These are phyloP conservation scores for Drosophila atripex DNA, from an alignment of 2,888 invertebrate genomes.

Conservation along the genomic window DNA sequence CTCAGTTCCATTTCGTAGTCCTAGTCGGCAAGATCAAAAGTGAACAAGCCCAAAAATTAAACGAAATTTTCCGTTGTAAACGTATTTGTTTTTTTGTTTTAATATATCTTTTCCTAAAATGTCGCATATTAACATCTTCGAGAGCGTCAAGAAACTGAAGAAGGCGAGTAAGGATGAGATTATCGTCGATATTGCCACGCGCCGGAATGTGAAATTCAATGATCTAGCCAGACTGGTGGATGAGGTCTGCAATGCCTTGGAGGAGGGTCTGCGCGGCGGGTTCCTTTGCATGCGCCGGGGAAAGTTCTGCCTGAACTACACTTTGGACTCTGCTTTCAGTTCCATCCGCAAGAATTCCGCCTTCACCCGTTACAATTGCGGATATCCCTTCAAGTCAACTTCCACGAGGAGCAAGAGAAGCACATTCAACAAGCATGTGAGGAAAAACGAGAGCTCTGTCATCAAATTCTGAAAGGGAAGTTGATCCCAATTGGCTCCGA, in stretches of 20 bases:
- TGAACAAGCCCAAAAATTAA: neutral
- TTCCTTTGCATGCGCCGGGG: slow-evolving; percentile 34
- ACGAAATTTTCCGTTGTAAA: neutral
- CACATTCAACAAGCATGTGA: too few species aligned
- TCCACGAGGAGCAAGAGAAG: too few species aligned
- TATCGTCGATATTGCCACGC: slow-evolving; percentile 46
- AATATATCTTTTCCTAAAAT: neutral
- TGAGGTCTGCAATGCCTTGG: slow-evolving; percentile 17
- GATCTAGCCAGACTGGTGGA: slow-evolving; percentile 43
- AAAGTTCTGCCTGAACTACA: neutral
- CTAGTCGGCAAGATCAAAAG: neutral
- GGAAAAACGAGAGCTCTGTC: too few species aligned
- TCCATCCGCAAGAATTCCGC: too few species aligned
- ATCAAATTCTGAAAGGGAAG: too few species aligned
- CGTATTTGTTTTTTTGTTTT: too few species aligned
- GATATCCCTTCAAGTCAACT: neutral
- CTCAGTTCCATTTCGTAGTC: neutral
- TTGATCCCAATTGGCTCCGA: neutral
- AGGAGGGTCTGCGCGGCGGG: slow-evolving; percentile 33
- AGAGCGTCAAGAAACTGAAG: neutral
- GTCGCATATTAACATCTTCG: neutral
- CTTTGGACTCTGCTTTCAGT: neutral
- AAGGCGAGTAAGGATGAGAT: slow-evolving; percentile 21
- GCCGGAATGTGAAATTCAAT: slow-evolving; percentile 50
- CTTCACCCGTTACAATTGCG: neutral